Conservation (phyloP, 2,888 invertebrate species). For the Nowickia ferox region DNA sequence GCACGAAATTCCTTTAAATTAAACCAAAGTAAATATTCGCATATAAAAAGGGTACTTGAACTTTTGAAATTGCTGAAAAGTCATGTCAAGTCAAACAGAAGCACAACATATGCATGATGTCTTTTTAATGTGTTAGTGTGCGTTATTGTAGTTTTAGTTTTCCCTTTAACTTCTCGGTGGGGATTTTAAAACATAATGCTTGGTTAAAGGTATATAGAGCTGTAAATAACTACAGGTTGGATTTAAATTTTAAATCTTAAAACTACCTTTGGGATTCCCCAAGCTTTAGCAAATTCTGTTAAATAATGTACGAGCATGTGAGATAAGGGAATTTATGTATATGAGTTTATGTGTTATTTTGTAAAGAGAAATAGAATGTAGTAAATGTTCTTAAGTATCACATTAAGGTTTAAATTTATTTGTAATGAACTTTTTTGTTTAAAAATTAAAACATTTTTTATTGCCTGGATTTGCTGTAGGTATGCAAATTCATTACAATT, state of each 20-base stretch:
- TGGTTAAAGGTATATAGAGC: background rate
- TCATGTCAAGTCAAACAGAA: background rate
- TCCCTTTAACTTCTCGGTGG: background rate
- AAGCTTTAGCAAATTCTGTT: background rate
- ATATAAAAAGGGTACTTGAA: constrained; percentile 21
- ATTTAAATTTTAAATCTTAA: constrained; percentile 32
- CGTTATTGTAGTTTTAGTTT: background rate
- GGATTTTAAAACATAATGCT: background rate
- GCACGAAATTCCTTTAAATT: background rate
- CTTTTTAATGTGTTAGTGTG: background rate
- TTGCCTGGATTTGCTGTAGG: too few species aligned
- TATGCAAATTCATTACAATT: too few species aligned
- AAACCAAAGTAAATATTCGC: background rate
- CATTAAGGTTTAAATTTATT: too few species aligned
- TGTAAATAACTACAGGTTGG: constrained; percentile 27
- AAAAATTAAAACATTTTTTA: too few species aligned
- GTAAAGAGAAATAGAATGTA: too few species aligned
- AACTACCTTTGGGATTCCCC: background rate
- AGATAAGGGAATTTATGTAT: background rate
- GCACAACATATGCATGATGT: too few species aligned
- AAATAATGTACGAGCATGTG: background rate
- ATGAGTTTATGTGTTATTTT: background rate
- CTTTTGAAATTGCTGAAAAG: constrained; percentile 6
- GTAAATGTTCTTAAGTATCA: too few species aligned
- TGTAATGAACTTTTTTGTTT: too few species aligned